These are phyloP conservation scores for Archocentrus centrarchus DNA, from an alignment of 2,113 vertebrate species.

Conservation along the genomic window DNA sequence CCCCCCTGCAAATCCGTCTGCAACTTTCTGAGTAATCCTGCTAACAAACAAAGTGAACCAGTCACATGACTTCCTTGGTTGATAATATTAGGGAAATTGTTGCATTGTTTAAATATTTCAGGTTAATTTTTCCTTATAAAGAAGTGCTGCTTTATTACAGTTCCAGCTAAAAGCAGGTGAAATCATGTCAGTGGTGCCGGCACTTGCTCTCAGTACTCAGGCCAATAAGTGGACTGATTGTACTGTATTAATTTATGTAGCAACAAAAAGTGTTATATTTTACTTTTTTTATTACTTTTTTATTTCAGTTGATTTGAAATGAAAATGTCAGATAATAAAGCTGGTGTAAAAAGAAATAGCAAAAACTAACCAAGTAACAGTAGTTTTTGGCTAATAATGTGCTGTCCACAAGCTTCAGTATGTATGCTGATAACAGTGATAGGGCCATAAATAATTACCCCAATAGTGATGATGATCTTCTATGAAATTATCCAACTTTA, in stretches of 20 bases:
- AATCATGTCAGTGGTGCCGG: background rate
- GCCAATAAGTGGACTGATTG: background rate
- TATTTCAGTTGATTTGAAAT: background rate
- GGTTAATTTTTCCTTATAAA: background rate
- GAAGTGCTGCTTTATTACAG: background rate
- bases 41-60: slow-evolving; percentile 1
- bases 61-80: background rate
- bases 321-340: background rate
- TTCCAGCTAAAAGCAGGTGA: background rate
- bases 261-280: background rate
- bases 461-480: background rate
- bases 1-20: background rate
- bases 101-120: background rate
- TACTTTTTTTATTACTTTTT: background rate
- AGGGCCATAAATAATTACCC: background rate
- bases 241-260: background rate
- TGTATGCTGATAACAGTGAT: background rate
- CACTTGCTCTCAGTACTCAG: background rate
- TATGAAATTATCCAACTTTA: background rate
- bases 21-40: background rate
- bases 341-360: background rate
- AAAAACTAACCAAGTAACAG: background rate
- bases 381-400: background rate
- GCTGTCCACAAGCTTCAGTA: background rate
- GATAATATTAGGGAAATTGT: background rate